Evolutionary conservation across 2,888 invertebrate species (phyloP), one percentile per base, ranked within the genome.

Genomic region (Patella pellucida): DNA sequence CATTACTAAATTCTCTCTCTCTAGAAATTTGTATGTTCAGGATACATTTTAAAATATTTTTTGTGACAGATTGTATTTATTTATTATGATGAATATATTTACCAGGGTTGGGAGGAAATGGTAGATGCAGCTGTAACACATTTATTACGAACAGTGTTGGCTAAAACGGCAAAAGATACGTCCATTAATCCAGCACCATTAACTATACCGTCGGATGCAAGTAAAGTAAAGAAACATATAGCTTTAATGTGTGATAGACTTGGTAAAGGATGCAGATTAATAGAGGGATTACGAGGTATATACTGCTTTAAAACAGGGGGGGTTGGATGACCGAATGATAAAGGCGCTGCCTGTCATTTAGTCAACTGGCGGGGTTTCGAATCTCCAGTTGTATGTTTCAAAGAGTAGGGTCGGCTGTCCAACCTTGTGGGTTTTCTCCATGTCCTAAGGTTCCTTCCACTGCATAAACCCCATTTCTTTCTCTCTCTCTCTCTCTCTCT

Each of bases 41-140:
- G 15, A 9, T 19, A 16, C 52, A 15, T 71, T 71, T 27, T n/a
- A 71, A n/a, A 50, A 41, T 71, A 16, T 51, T 71, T 15, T 72
- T 72, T 70, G 3, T 15, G 69, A n/a, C 2, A 56, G 62, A 52
- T 72, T 16, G 54, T 72, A 19, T 75, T 56, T 73, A 52, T 75
- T 56, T 73, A 52, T 71, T n/a, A 54, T 68, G 51, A 23, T 68
- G 4, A 41, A 62, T 74, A 23, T 52, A 68, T 72, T 67, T n/a
- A 76, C 71, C 86, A 95, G 95, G 94, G 94, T 85, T 96, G 96
- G 95, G 95, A 96, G 89, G 96, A 96, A 90, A 92, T 94, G 3
- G 93, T 94, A 1, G 94, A 95, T 82, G 93, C 94, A 77, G 93
- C 94, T 0, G 89, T 95, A 68, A 93, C 93, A 16, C 94, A 94